A percentile compares a stretch with the other conserved stretches of the same genome.
These are phyloP conservation scores for Anastrepha obliqua DNA, from an alignment of 1,140 invertebrate species.

Conservation along the genomic window DNA sequence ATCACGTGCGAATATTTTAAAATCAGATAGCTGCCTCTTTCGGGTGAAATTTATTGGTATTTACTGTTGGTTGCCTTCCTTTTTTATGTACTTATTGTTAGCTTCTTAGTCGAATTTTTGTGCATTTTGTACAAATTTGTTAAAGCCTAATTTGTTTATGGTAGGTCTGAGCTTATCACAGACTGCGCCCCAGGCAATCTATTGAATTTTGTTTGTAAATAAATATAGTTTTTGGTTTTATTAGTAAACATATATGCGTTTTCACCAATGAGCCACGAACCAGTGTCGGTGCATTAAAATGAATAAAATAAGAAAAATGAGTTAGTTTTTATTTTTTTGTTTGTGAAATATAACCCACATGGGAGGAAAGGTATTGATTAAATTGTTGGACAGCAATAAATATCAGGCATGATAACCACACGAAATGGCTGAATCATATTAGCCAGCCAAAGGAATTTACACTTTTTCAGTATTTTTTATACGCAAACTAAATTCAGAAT, in stretches of 20 bases:
- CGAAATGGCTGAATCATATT: no score
- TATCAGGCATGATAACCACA: no score
- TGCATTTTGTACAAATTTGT: background rate
- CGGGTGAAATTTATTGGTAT: background rate
- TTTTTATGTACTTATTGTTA: background rate
- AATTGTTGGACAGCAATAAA: no score
- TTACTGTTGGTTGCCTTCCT: background rate
- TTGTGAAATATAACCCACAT: no score
- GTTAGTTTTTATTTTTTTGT: no score
- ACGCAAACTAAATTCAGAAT: no score
- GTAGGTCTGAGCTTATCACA: background rate
- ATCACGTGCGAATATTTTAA: conserved; percentile 1
- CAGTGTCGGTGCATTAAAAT: no score
- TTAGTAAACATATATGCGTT: background rate
- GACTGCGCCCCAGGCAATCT: background rate
- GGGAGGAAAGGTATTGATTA: no score
- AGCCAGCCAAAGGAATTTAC: no score
- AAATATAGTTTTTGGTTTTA: background rate
- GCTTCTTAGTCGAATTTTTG: background rate
- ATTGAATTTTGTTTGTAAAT: background rate
- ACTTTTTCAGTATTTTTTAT: no score
- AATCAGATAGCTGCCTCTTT: background rate
- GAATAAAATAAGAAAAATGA: no score
- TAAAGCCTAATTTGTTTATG: conserved; percentile 39
- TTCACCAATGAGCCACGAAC: no score